phyloP scores from a whole-genome alignment of 2,888 invertebrate species.

The Operophtera brumata region DNA sequence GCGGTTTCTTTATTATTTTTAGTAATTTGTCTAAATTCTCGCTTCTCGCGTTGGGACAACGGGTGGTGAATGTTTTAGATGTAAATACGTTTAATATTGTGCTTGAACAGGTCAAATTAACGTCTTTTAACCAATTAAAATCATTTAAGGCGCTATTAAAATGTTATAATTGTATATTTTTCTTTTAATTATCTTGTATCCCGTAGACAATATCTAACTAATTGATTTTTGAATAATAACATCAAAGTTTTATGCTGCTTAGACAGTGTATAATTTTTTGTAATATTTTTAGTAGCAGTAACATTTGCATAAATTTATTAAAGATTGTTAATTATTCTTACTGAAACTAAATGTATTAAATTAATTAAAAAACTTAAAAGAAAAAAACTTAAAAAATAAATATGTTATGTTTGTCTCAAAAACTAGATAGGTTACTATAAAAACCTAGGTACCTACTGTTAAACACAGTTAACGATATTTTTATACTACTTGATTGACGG shows the following conservation, averaged over 20 bases:
- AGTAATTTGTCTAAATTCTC: slow-evolving; percentile 63
- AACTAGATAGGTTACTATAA: not conserved
- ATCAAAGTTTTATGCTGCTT: slow-evolving; percentile 13
- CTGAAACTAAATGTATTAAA: not conserved
- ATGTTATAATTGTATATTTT: slow-evolving; percentile 30
- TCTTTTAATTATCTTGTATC: slow-evolving; percentile 26
- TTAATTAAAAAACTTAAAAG: not conserved
- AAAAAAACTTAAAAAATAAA: not conserved
- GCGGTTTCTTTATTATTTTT: slow-evolving; percentile 34
- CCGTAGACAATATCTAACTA: slow-evolving; percentile 13
- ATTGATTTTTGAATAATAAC: slow-evolving; percentile 23
- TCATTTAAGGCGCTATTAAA: slow-evolving; percentile 29
- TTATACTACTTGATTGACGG: too few relatives aligned
- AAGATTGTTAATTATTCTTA: not conserved
- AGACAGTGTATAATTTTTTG: slow-evolving; percentile 1
- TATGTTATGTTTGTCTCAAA: not conserved
- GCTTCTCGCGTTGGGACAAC: slow-evolving; percentile 42
- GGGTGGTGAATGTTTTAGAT: slow-evolving; percentile 36
- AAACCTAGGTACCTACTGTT: too few relatives aligned
- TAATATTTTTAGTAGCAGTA: not conserved
- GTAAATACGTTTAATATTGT: slow-evolving; percentile 25
- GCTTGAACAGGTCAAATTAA: slow-evolving; percentile 27
- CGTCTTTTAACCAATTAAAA: slow-evolving; percentile 29
- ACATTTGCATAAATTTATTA: not conserved
- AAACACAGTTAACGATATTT: too few relatives aligned